Base-by-base conservation (phyloP, 2,888 invertebrate species). In the Dynastes hyllus region DNA sequence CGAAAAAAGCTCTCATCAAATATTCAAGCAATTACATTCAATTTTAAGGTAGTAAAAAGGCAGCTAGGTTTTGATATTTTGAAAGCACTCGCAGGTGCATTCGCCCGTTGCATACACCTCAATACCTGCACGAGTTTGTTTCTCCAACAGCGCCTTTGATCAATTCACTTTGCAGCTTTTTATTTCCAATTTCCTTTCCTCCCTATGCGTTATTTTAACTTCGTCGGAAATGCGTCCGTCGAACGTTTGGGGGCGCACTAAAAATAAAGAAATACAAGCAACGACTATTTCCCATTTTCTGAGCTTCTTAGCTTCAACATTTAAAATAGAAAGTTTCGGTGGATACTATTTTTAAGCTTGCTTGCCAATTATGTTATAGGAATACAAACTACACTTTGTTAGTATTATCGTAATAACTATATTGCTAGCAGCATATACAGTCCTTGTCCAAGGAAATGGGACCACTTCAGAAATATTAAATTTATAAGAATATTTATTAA, bases 101-200 rank as follows among this genome's bases (percentile, higher is more conserved):
- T 87, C 87, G 87, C 84, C 87, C 87, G 84, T 81, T 83, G 82
- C 85, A 82, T 84, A 87, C 87, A 88, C 87, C 87, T 87, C 87
- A 86, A 87, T 88, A 87, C 88, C 87, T 87, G 86, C 86, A 87
- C 86, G 87, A 87, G 87, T 85, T 85, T 84, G 85, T 86, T 86
- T 86, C 86, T 85, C 85, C 84, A 85, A 84, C 86, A 85, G 84
- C 87, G 85, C 86, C 86, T 87, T 87, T 87, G 85, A 87, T 86
- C 85, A 87, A 88, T 86, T 84, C 85, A 84, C 83, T 84, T 85
- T 85, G 81, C 82, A 81, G 83, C 80, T 82, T 83, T 82, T 79
- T 79, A 79, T 78, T 81, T 79, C 79, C 80, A 80, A 65, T 77
- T 82, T 79, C 79, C 75, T 32, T 55, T 29, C 27, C 45, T 76